Percentiles rank a stretch among this genome's conserved stretches.
Evolutionary conservation across 2,113 vertebrate genomes (phyloP).

Genomic region (Dinomys branickii): DNA sequence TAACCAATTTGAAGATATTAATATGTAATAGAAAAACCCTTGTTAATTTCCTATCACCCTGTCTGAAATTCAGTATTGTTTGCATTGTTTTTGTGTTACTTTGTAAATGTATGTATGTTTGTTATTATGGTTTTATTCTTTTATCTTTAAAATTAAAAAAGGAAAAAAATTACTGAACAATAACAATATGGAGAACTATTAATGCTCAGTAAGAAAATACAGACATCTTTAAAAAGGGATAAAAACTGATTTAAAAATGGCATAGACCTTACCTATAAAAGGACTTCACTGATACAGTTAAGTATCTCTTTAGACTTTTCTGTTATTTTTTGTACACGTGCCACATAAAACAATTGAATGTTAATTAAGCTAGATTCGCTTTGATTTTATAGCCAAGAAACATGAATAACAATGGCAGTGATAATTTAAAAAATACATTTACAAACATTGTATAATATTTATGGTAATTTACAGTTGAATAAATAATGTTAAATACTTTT

Average conservation of each 20-base stretch:
- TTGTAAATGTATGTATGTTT: too few species aligned
- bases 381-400: conserved; percentile 5
- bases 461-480: conserved; percentile 5
- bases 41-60: too few species aligned
- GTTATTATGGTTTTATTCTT: too few species aligned
- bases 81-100: too few species aligned
- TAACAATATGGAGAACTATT: background rate
- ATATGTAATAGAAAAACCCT: too few species aligned
- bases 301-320: background rate
- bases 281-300: background rate
- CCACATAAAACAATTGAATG: background rate
- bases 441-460: background rate
- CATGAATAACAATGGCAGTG: background rate
- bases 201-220: background rate
- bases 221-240: background rate
- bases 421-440: background rate
- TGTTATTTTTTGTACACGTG: background rate
- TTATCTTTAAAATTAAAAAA: too few species aligned
- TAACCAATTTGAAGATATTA: too few species aligned
- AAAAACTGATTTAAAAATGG: background rate
- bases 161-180: background rate
- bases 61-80: too few species aligned
- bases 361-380: conserved; percentile 31
- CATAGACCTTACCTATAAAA: background rate
- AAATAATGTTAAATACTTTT: background rate